These are phyloP conservation scores for Apis florea DNA, from an alignment of 1,140 invertebrate genomes.

Conservation along the genomic window DNA sequence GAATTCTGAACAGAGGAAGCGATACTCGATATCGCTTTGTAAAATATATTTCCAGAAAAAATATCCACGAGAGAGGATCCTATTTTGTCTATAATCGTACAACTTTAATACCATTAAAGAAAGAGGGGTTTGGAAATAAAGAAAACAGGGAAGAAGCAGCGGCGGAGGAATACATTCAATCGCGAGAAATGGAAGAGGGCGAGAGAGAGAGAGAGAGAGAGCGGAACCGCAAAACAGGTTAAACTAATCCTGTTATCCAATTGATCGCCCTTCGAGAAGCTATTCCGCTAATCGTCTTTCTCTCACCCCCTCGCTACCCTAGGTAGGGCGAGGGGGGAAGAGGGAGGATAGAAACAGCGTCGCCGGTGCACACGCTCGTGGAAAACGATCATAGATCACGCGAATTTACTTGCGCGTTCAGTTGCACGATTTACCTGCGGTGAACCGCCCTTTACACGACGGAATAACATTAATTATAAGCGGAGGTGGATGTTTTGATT, in stretches of 20 bases:
- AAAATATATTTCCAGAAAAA: too few relatives aligned
- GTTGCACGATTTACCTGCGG: constrained; percentile 64
- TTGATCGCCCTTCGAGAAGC: constrained; percentile 71
- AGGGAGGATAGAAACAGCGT: too few relatives aligned
- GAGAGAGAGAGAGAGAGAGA: too few relatives aligned
- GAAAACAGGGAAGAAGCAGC: background rate
- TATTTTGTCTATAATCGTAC: too few relatives aligned
- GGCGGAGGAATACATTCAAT: constrained; percentile 33
- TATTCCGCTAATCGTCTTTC: constrained; percentile 75
- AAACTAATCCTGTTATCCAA: constrained; percentile 74
- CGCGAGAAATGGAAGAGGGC: constrained; percentile 31
- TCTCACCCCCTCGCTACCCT: constrained; percentile 1
- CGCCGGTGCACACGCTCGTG: background rate
- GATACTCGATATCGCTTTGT: too few relatives aligned
- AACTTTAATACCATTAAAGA: background rate
- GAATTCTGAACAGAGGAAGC: too few relatives aligned
- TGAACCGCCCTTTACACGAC: constrained; percentile 64
- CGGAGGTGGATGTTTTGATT: constrained; percentile 66
- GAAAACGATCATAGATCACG: constrained; percentile 58
- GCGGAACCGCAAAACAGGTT: constrained; percentile 71
- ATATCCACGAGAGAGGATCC: too few relatives aligned
- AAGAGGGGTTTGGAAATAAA: rapidly evolving
- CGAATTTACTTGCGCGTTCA: constrained; percentile 58
- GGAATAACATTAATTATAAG: constrained; percentile 67
- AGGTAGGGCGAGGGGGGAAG: too few relatives aligned